Evolutionary conservation across 2,113 vertebrate species (phyloP).

Genomic region (Poecilia latipinna): DNA sequence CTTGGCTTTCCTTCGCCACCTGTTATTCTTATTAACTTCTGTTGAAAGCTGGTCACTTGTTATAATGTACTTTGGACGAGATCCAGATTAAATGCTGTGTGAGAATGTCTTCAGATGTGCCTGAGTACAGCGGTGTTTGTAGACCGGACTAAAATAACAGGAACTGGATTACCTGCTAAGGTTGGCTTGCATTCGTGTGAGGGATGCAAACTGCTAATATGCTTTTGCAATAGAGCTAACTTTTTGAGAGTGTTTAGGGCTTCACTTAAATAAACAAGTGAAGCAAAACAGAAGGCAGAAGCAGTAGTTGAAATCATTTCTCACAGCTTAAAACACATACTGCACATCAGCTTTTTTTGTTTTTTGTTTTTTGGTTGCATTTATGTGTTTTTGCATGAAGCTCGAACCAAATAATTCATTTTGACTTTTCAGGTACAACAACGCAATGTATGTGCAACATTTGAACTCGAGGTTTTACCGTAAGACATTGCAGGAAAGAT

Average conservation of each 20-base stretch:
- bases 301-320: too few relatives aligned
- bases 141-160: neutral
- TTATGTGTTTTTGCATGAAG: too few relatives aligned
- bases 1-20: neutral
- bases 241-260: neutral
- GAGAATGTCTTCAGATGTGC: slow-evolving; percentile 13
- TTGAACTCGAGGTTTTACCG: too few relatives aligned
- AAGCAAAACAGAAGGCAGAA: neutral
- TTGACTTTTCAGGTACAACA: too few relatives aligned
- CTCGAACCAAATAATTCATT: too few relatives aligned
- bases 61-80: slow-evolving; percentile 34
- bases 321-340: too few relatives aligned
- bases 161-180: slow-evolving; percentile 24
- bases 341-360: too few relatives aligned
- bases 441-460: too few relatives aligned
- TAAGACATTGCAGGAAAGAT: too few relatives aligned
- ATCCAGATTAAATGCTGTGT: slow-evolving; percentile 11
- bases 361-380: too few relatives aligned
- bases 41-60: slow-evolving; percentile 48
- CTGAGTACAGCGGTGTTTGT: neutral
- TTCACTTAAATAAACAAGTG: neutral
- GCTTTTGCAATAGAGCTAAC: neutral
- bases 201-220: slow-evolving; percentile 5
- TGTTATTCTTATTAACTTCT: neutral
- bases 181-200: slow-evolving; percentile 46